phyloP scores from a whole-genome alignment of 2,888 invertebrate species.

The Caenorhabditis afra region DNA sequence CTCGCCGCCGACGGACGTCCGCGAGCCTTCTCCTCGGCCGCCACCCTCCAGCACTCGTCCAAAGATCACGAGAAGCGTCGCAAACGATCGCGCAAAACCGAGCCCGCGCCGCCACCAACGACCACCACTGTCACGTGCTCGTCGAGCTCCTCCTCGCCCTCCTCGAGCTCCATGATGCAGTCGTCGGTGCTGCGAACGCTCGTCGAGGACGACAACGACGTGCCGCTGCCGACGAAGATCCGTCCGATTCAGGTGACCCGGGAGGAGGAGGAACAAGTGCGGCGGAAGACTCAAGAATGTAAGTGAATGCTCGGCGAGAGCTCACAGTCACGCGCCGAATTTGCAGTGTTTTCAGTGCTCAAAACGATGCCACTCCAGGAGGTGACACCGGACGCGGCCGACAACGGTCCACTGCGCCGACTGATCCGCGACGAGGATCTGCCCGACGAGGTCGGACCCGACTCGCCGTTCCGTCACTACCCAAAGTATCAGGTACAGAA shows the following conservation, averaged over 20 bases:
- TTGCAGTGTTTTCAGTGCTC: slow-evolving; percentile 42
- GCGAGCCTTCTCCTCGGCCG: slow-evolving; percentile 66
- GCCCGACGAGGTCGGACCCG: slow-evolving; percentile 71
- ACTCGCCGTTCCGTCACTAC: slow-evolving; percentile 70
- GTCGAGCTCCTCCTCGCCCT: slow-evolving; percentile 26
- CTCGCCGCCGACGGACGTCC: slow-evolving; percentile 59
- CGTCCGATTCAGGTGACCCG: slow-evolving; percentile 51
- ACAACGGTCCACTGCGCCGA: slow-evolving; percentile 57
- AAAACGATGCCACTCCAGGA: slow-evolving; percentile 23
- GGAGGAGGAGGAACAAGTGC: slow-evolving; percentile 54
- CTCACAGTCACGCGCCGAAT: not conserved
- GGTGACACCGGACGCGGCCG: slow-evolving; percentile 20
- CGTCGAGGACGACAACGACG: slow-evolving; percentile 58
- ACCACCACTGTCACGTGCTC: slow-evolving; percentile 44
- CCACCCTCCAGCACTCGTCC: slow-evolving; percentile 58
- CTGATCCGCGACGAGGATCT: slow-evolving; percentile 67
- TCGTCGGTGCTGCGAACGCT: slow-evolving; percentile 60
- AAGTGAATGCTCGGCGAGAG: not conserved
- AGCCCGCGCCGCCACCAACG: slow-evolving; percentile 20
- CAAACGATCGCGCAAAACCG: slow-evolving; percentile 54
- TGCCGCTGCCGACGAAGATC: slow-evolving; percentile 44
- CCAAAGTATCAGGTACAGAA: slow-evolving; percentile 72
- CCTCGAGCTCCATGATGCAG: slow-evolving; percentile 10
- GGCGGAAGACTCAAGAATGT: slow-evolving; percentile 55
- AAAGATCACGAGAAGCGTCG: slow-evolving; percentile 55